A percentile compares a stretch with the other conserved stretches of the same genome.
Conservation (phyloP, 1,140 invertebrate genomes). For the Trichonephila inaurata region DNA sequence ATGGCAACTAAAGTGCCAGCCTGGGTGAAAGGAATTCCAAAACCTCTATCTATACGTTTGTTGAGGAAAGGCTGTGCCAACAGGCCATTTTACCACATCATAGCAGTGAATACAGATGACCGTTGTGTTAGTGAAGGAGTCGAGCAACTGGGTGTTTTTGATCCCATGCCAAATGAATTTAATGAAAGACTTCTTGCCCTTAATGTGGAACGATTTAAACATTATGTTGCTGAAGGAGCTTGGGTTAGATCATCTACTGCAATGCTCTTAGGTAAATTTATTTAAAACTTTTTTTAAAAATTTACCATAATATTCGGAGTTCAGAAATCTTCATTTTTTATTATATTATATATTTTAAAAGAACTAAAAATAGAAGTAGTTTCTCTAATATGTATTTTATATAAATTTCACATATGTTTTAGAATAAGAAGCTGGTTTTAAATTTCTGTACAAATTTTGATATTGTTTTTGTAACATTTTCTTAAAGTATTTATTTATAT, state of each 20-base stretch:
- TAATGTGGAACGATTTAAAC: constrained; percentile 93
- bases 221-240: constrained; percentile 91
- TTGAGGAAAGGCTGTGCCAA: constrained; percentile 93
- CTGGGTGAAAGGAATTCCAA: background rate
- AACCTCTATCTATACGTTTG: constrained; percentile 85
- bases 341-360: too few relatives aligned
- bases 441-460: background rate
- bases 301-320: too few relatives aligned
- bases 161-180: constrained; percentile 91
- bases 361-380: too few relatives aligned
- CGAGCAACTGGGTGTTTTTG: constrained; percentile 95
- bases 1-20: background rate
- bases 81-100: constrained; percentile 96
- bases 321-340: too few relatives aligned
- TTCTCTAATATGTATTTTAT: too few relatives aligned
- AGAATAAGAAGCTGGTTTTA: too few relatives aligned
- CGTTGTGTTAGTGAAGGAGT: constrained; percentile 84
- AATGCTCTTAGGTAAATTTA: constrained; percentile 86
- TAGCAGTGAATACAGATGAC: constrained; percentile 89
- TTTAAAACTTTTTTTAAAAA: too few relatives aligned
- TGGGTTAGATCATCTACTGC: constrained; percentile 86
- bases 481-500: too few relatives aligned
- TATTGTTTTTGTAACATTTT: too few relatives aligned
- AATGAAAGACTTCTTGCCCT: constrained; percentile 94
- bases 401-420: too few relatives aligned